A percentile compares a stretch with the other conserved stretches of the same genome.
phyloP scores from a whole-genome alignment of 2,113 vertebrate genomes.

The Meles meles region DNA sequence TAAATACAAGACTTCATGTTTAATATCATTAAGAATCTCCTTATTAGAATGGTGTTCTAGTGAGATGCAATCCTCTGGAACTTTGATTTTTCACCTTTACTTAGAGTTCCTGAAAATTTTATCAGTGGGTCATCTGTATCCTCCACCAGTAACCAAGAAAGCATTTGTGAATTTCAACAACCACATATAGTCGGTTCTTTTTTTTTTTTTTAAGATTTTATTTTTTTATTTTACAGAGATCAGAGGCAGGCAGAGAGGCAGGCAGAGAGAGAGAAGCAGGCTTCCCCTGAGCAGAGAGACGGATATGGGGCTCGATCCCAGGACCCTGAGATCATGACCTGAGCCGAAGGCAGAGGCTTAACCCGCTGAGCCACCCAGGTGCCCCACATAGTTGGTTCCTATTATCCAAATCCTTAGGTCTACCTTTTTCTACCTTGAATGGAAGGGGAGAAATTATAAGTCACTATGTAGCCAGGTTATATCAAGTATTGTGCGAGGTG shows the following conservation, averaged over 20 bases:
- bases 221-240: no score
- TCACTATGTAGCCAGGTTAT: background rate
- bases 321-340: no score
- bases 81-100: background rate
- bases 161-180: background rate
- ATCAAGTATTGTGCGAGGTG: background rate
- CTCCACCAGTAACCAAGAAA: background rate
- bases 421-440: background rate
- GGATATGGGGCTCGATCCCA: no score
- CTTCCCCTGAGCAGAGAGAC: no score
- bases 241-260: no score
- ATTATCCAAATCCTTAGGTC: background rate
- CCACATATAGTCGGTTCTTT: background rate
- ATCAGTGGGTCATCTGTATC: background rate
- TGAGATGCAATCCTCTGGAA: background rate
- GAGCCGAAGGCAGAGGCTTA: no score
- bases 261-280: no score
- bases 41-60: background rate
- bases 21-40: background rate
- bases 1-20: background rate
- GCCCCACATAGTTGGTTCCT: background rate
- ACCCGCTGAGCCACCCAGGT: no score
- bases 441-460: background rate
- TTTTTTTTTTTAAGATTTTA: no score
- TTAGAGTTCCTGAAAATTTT: background rate